phyloP scores from a whole-genome alignment of 1,140 invertebrate species.

The Eupeodes corollae region DNA sequence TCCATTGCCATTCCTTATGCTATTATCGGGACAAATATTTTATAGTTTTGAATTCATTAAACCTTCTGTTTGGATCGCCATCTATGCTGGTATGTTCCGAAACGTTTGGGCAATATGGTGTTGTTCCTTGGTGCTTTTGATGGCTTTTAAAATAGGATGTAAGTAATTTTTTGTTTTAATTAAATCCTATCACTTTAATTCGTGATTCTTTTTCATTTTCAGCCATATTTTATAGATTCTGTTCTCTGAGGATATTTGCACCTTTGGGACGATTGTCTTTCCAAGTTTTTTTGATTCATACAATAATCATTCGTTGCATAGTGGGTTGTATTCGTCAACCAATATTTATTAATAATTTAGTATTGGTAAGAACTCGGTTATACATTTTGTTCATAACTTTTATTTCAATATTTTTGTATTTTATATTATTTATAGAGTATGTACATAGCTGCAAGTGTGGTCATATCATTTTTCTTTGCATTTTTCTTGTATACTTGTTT shows the following conservation, averaged over 20 bases:
- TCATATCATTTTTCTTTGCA: no score
- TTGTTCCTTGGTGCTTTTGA: constrained; percentile 15
- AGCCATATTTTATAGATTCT: constrained; percentile 12
- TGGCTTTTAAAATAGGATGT: constrained; percentile 27
- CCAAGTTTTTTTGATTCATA: constrained; percentile 28
- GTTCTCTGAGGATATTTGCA: constrained; percentile 15
- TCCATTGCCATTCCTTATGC: constrained; percentile 8
- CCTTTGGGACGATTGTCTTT: constrained; percentile 23
- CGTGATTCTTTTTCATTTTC: neutral
- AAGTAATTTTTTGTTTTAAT: constrained; percentile 1
- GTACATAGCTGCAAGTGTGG: no score
- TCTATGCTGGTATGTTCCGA: constrained; percentile 26
- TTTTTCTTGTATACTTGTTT: no score
- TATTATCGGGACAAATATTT: constrained; percentile 22
- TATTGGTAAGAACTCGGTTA: neutral
- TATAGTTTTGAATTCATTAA: constrained; percentile 22
- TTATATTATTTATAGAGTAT: no score
- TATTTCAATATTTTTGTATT: no score
- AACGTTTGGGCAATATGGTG: constrained; percentile 26
- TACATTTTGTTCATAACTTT: no score
- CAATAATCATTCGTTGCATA: constrained; percentile 16
- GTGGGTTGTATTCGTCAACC: constrained; percentile 22
- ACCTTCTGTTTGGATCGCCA: constrained; percentile 25
- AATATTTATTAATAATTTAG: constrained; percentile 10
- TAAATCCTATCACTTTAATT: neutral